Evolutionary conservation across 2,113 vertebrate genomes (phyloP).

Genomic region (Cololabis saira): DNA sequence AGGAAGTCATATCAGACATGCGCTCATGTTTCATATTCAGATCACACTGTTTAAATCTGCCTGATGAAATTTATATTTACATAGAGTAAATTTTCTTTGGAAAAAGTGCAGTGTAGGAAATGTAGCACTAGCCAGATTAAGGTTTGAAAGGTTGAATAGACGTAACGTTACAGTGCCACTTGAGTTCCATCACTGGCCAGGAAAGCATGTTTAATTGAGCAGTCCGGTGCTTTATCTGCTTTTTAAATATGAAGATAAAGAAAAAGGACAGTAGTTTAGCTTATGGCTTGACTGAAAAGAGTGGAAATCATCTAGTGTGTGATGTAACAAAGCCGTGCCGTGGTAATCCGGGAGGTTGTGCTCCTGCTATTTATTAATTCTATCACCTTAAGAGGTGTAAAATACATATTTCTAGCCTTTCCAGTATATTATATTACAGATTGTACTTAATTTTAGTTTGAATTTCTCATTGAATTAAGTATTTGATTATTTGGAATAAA

Average conservation of each 20-base stretch:
- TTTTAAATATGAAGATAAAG: neutral
- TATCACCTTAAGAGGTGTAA: no score
- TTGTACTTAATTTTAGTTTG: no score
- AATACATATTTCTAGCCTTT: no score
- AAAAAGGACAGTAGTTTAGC: neutral
- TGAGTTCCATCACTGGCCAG: neutral
- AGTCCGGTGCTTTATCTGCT: neutral
- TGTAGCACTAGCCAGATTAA: neutral
- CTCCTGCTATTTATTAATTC: no score
- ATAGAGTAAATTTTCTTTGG: neutral
- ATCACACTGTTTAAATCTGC: slow-evolving; percentile 14
- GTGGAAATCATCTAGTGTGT: neutral
- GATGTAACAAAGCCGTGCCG: no score
- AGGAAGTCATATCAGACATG: slow-evolving; percentile 39
- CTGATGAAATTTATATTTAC: slow-evolving; percentile 17
- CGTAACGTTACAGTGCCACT: no score
- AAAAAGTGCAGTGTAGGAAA: neutral
- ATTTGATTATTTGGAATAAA: no score
- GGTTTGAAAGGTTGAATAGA: no score
- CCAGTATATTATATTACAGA: no score
- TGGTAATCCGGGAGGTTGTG: no score
- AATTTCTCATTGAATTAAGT: no score
- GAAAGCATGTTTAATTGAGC: neutral
- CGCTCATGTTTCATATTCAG: slow-evolving; percentile 55
- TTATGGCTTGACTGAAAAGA: neutral